Percentiles rank a stretch among this genome's conserved stretches.
Conservation (phyloP, 1,140 invertebrate species). For the Drosophila asahinai region DNA sequence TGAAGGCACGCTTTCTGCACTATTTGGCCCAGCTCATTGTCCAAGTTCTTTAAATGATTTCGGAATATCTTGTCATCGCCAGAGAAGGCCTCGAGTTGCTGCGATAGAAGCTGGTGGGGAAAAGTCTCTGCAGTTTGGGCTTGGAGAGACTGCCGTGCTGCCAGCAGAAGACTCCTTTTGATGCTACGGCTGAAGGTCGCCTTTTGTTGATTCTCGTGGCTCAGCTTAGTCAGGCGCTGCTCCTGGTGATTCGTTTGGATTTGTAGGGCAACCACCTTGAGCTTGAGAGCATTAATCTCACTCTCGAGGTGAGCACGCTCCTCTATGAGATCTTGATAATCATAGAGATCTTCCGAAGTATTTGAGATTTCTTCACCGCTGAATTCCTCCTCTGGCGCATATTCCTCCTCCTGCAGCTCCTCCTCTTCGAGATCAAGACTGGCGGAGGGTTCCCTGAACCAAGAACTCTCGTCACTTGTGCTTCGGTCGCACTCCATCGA, state of each 20-base stretch:
- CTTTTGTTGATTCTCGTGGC: slow-evolving; percentile 7
- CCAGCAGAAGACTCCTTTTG: slow-evolving; percentile 23
- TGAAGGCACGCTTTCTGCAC: slow-evolving; percentile 18
- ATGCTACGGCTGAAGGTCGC: slow-evolving; percentile 1
- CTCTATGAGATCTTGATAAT: slow-evolving; percentile 1
- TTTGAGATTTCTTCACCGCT: background rate
- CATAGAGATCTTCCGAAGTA: background rate
- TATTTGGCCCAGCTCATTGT: slow-evolving; percentile 36
- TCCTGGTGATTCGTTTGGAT: slow-evolving; percentile 40
- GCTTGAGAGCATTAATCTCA: slow-evolving; percentile 27
- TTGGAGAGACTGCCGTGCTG: slow-evolving; percentile 19
- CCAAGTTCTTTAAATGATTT: slow-evolving; percentile 37
- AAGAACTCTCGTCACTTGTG: background rate
- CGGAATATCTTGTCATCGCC: slow-evolving; percentile 33
- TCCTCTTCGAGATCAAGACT: slow-evolving; percentile 6
- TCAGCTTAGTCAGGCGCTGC: background rate
- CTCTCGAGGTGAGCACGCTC: slow-evolving; percentile 10
- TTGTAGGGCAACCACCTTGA: slow-evolving; percentile 31
- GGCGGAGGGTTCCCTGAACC: background rate
- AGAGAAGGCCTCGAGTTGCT: slow-evolving; percentile 35
- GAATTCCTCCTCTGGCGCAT: background rate
- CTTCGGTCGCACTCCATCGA: slow-evolving; percentile 14
- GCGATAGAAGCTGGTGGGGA: slow-evolving; percentile 38
- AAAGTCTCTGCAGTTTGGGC: slow-evolving; percentile 36
- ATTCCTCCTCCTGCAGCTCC: background rate